phyloP scores from a whole-genome alignment of 2,888 invertebrate species.

The Conistra vaccinii region DNA sequence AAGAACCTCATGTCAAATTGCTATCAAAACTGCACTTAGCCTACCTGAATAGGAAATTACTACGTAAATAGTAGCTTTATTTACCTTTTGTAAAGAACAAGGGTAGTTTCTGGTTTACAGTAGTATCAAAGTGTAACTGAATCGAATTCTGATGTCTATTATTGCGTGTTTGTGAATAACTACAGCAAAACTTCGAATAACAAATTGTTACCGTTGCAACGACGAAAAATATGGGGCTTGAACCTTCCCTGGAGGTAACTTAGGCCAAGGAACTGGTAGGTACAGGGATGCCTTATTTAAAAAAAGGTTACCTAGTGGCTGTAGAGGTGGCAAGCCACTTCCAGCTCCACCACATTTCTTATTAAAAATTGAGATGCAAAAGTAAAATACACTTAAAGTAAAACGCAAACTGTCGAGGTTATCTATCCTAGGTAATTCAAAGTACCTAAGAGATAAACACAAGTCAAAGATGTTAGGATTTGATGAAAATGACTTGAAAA shows the following conservation, averaged over 20 bases:
- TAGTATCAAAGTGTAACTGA: background rate
- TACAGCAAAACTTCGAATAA: slow-evolving; percentile 2
- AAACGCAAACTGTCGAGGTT: background rate
- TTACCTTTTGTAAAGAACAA: slow-evolving; percentile 7
- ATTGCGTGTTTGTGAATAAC: slow-evolving; percentile 8
- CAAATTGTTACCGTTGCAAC: slow-evolving; percentile 1
- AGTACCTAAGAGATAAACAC: background rate
- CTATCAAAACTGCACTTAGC: slow-evolving; percentile 6
- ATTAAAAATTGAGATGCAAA: background rate
- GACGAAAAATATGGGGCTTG: background rate
- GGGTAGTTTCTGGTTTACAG: background rate
- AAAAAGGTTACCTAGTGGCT: slow-evolving; percentile 1
- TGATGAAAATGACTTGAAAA: background rate
- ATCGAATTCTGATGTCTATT: background rate
- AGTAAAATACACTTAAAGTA: background rate
- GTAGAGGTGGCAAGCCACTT: background rate
- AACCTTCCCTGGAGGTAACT: background rate
- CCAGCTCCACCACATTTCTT: background rate
- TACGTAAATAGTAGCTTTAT: slow-evolving; percentile 1
- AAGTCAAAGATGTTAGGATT: background rate
- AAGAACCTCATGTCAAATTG: slow-evolving; percentile 56
- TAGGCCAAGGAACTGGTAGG: background rate
- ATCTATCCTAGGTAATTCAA: slow-evolving; percentile 1
- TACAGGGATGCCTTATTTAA: background rate
- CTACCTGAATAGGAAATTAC: slow-evolving; percentile 23